phyloP scores from a whole-genome alignment of 2,797 vertebrate species.

The Tenualosa ilisha region DNA sequence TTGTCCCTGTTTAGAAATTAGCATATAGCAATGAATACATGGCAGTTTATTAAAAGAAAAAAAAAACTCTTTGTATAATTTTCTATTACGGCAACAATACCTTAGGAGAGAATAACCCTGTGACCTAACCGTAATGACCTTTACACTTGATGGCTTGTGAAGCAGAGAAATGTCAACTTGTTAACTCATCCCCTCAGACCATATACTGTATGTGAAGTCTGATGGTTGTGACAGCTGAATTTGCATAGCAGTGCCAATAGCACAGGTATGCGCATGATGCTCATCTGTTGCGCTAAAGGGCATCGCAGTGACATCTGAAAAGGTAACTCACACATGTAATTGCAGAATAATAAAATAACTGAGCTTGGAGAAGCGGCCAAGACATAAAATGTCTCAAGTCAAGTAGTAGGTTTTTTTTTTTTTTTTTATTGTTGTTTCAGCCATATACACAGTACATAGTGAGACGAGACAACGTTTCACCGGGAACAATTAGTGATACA shows the following conservation, averaged over 20 bases:
- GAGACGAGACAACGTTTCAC: too few relatives aligned
- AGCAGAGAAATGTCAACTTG: conserved; percentile 1
- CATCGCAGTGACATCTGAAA: background rate
- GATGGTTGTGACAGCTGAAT: background rate
- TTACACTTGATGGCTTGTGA: background rate
- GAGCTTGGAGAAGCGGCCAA: background rate
- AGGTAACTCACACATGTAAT: background rate
- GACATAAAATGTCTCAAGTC: background rate
- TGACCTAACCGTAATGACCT: background rate
- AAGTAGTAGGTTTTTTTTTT: too few relatives aligned
- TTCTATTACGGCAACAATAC: background rate
- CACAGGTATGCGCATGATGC: background rate
- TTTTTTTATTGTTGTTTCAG: too few relatives aligned
- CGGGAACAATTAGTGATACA: too few relatives aligned
- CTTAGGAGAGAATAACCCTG: background rate
- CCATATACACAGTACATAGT: too few relatives aligned
- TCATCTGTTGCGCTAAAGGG: background rate
- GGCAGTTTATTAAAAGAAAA: too few relatives aligned
- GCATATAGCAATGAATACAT: too few relatives aligned
- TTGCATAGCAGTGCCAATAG: background rate
- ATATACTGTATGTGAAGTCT: background rate
- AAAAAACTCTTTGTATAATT: too few relatives aligned
- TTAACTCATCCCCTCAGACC: background rate
- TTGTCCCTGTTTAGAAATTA: background rate
- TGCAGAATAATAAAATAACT: background rate